Evolutionary conservation across 1,140 invertebrate genomes (phyloP), one percentile per base, ranked within the genome.

Genomic region (Scaptomyza hsui): DNA sequence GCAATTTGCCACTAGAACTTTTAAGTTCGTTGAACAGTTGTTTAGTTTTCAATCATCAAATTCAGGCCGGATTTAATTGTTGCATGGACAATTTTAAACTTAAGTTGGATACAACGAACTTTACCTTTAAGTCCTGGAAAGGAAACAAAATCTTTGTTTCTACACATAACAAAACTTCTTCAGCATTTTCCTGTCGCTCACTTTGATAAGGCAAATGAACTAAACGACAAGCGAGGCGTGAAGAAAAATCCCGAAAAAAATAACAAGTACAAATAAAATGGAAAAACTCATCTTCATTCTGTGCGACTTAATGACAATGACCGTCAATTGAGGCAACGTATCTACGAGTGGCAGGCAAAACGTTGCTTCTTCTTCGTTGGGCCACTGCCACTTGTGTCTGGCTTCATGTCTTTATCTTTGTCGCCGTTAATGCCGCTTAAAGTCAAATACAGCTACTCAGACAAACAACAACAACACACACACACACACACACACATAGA

Each of bases 401-500:
- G 82, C 74, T 78, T 75, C 73, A 86, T 86, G 82, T 88, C 82
- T 86, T 82, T 82, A 88, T 86, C 82, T 81, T 75, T 82, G 59
- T 76, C 29, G 74, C 70, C 74, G 77, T 79, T 77, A 77, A 69
- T 71, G 82, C 74, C 78, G 82, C 82, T 86, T 86, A 86, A 88
- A 86, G 82, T 82, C 82, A 82, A 86, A 86, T 88, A 86, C 75
- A 86, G 82, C 77, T 59, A 85, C 81, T 85, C 81, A 72, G 80
- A 80, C 42, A 49, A 47, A 59, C 48, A 75, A 70, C 64, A 59
- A 63, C 70, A 71, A 70, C 47, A 57, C 51, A 39, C 48, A 19
- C 41, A 45, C 60, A 64, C 45, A 44, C 19, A 65, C 47, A 52
- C n/a, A 18, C 37, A 60, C 48, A 55, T 7, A 53, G 18, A 57